Base-by-base conservation (phyloP, 2,113 vertebrate genomes). In the Sinocyclocheilus grahami region DNA sequence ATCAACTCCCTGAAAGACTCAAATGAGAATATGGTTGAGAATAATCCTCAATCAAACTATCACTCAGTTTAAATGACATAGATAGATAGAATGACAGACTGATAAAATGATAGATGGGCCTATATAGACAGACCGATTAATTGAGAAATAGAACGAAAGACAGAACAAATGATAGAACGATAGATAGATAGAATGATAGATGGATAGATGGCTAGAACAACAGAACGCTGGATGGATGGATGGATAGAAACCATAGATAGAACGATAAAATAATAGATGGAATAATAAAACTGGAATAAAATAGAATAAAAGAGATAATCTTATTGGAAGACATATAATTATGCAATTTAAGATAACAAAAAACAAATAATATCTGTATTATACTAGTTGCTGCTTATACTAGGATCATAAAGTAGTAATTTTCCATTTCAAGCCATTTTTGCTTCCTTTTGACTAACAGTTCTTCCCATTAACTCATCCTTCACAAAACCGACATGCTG, bases 381-480 rank as follows among this genome's bases (percentile, higher is more conserved):
- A 10, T 2, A 37, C 8, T 8, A 78, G 76, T 20, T 33, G 9
- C 27, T 30, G 27, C n/a, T n/a, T n/a, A n/a, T n/a, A n/a, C n/a
- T n/a, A 10, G 48, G 14, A 53, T 55, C 14, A 78, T 22, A 20
- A 72, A 11, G 3, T 18, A 39, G 37, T 42, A 5, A n/a, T 78
- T 78, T 78, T 60, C 16, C 0, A 78, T 78, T 78, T 55, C 77
- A 39, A 62, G 55, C 33, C 3, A 79, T 79, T 79, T 39, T 79
- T 60, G 55, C 12, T 60, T 62, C 1, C 20, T 22, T 62, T 60
- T 79, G 30, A 79, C 20, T 5, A 78, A 79, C 11, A 39, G 11
- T 62, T 79, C 20, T 55, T 60, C 53, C 13, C 10, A 62, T 39
- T 60, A 79, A 62, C 55, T 60, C 53, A 30, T 58, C 51, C 24